phyloP scores from a whole-genome alignment of 2,797 vertebrate species.

The Hippoglossus hippoglossus region DNA sequence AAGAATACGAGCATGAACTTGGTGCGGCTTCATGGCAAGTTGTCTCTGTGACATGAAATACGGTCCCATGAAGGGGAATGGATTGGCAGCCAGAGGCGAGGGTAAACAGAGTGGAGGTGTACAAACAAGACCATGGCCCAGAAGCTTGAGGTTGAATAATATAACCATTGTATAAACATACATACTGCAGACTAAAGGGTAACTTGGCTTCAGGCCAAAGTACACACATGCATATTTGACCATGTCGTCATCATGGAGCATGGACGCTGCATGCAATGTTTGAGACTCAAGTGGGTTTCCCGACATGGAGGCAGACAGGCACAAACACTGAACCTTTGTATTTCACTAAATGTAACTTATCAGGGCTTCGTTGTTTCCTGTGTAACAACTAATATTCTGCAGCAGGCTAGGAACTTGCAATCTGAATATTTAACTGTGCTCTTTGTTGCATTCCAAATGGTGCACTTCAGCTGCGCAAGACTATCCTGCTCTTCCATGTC shows the following conservation, averaged over 20 bases:
- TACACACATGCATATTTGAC: conserved; percentile 66
- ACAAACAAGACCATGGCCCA: conserved; percentile 66
- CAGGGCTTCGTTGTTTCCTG: conserved; percentile 25
- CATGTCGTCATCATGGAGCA: conserved; percentile 43
- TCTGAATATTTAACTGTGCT: conserved; percentile 20
- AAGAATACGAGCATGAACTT: conserved; percentile 57
- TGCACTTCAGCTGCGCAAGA: conserved; percentile 28
- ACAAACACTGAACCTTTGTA: conserved; percentile 41
- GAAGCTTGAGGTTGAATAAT: conserved; percentile 59
- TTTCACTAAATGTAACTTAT: conserved; percentile 42
- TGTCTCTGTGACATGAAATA: conserved; percentile 50
- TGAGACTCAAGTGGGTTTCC: conserved; percentile 43
- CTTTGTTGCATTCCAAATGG: conserved; percentile 48
- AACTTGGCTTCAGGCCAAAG: conserved; percentile 50
- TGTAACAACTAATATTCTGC: conserved; percentile 23
- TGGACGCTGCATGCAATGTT: conserved; percentile 67
- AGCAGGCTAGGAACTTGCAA: conserved; percentile 62
- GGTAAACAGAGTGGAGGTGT: conserved; percentile 57
- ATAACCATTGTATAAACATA: conserved; percentile 58
- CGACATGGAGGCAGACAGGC: conserved; percentile 47
- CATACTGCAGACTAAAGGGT: conserved; percentile 48
- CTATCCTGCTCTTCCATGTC: conserved; percentile 30
- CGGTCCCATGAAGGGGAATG: conserved; percentile 56
- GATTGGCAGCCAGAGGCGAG: conserved; percentile 66
- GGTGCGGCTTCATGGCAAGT: conserved; percentile 51